Conservation (phyloP, 2,888 invertebrate genomes). For the Chalcosyrphus nemorum region DNA sequence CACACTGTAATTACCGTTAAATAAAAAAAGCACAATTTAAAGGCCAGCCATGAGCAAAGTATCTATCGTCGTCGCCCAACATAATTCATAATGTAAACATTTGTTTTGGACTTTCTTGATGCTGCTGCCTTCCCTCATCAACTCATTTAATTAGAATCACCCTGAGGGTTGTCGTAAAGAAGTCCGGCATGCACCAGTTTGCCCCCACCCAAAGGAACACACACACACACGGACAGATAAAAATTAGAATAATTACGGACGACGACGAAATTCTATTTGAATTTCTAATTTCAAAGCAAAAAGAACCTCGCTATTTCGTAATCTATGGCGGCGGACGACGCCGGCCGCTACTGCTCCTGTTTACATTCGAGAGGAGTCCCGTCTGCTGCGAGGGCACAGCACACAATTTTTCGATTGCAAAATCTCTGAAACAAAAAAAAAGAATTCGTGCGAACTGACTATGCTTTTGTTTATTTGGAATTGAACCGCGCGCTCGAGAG, state of each 20-base stretch:
- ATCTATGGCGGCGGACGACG: neutral
- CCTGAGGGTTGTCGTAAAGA: slow-evolving; percentile 8
- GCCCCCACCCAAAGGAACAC: no score
- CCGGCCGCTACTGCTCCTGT: neutral
- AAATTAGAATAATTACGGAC: slow-evolving; percentile 12
- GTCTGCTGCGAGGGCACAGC: neutral
- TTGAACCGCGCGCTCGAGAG: neutral
- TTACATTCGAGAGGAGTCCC: slow-evolving; percentile 1
- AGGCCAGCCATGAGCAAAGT: slow-evolving; percentile 16
- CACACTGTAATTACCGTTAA: slow-evolving; percentile 11
- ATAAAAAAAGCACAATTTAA: neutral
- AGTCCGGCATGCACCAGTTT: neutral
- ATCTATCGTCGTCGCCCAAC: slow-evolving; percentile 21
- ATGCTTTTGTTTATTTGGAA: slow-evolving; percentile 1
- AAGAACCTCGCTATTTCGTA: neutral
- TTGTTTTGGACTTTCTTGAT: neutral
- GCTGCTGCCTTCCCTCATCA: neutral
- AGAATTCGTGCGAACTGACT: neutral
- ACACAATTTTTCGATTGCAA: neutral
- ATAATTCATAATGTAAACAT: slow-evolving; percentile 39
- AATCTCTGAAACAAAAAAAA: neutral
- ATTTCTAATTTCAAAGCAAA: neutral
- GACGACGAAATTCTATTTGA: slow-evolving; percentile 24
- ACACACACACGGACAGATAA: neutral
- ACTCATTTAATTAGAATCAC: slow-evolving; percentile 32